These are phyloP conservation scores for Aspidoscelis tigris DNA, from an alignment of 2,113 vertebrate species.

Conservation along the genomic window DNA sequence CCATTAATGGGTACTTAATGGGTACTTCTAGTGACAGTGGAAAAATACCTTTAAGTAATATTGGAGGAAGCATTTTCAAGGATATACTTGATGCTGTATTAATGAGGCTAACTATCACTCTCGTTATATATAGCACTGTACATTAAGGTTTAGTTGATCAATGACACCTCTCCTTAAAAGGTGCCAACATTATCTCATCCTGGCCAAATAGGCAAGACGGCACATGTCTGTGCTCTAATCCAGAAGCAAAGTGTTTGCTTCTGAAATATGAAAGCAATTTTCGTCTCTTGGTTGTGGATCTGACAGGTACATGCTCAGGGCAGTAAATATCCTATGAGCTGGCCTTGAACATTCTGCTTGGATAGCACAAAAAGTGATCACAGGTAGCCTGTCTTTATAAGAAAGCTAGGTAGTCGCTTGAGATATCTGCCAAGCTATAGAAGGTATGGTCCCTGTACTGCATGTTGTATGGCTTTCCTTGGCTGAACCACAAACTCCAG, in stretches of 20 bases:
- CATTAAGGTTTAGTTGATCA: not conserved
- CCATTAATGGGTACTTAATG: no score
- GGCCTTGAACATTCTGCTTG: not conserved
- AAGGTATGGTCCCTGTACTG: no score
- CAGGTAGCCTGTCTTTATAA: no score
- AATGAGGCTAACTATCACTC: not conserved
- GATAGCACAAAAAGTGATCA: no score
- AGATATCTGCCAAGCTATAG: no score
- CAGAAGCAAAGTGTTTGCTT: not conserved
- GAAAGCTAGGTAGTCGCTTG: no score
- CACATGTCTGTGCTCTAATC: not conserved
- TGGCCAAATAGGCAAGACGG: not conserved
- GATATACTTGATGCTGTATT: not conserved
- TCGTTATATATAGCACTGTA: not conserved
- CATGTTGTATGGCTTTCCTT: no score
- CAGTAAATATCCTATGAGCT: not conserved
- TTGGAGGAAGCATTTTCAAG: not conserved
- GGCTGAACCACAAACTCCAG: no score
- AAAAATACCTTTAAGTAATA: not conserved
- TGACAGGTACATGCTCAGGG: not conserved
- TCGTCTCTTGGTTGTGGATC: not conserved
- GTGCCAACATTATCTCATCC: not conserved
- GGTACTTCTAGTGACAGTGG: not conserved
- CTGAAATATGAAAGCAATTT: no score
- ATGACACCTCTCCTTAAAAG: not conserved